Evolutionary conservation across 2,888 invertebrate species (phyloP), one percentile per base, ranked within the genome.

Genomic region (Nomada goodeniana): DNA sequence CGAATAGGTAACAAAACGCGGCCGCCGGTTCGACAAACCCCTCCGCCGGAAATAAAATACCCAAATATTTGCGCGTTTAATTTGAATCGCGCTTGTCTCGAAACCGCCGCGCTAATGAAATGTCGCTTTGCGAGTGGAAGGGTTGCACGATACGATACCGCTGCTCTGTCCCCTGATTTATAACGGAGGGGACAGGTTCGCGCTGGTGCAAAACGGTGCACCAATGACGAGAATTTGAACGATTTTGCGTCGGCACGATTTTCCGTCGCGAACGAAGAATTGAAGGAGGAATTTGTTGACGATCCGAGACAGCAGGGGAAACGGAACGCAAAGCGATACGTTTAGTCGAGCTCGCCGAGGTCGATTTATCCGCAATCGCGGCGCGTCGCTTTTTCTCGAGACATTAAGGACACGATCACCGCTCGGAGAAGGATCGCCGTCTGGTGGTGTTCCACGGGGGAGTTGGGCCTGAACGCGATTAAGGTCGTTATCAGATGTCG

Each of bases 401-500:
- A 86, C 88, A 88, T 88, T 88, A 88, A 82, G 85, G 84, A 80
- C 76, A 82, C 85, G 86, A 86, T 83, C 83, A 64, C 70, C 77
- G 71, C 61, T 67, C 23, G 80, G 67, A 64, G 69, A 77, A 76
- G 84, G 84, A 83, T 86, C 82, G 76, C 73, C 82, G 77, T 74
- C 65, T 61, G 61, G 72, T 76, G 53, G 50, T 55, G 20, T 4
- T 13, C 13, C 9, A 4, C n/a, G 2, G 53, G 52, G 74, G 74
- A 52, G 78, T 75, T 60, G 89, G 81, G 84, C 85, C 87, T 85
- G 88, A 92, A 92, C 92, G 91, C 92, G 92, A 93, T 92, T 93
- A 92, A 90, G 90, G 90, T 83, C 91, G 92, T 92, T 93, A 93
- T 93, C 93, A 93, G 93, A 93, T 93, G 92, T 92, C 92, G 91